Evolutionary conservation across 2,797 vertebrate species (phyloP), one percentile per base, ranked within the genome.

Genomic region (Chloroceryle amazona): DNA sequence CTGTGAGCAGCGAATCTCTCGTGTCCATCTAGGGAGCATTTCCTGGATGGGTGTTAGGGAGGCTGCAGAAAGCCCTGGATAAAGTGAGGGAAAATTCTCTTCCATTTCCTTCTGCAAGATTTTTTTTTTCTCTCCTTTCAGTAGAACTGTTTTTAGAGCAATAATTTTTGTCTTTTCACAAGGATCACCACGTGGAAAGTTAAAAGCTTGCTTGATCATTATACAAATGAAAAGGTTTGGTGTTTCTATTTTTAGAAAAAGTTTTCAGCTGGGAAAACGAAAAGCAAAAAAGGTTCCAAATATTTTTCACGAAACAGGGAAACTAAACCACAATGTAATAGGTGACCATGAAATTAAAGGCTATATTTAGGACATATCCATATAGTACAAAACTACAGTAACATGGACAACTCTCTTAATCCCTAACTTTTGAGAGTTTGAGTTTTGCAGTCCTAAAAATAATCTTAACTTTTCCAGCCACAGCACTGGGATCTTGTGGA

Each of bases 131-230:
- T 17, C 17, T 19, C 11, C 8, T 80, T 70, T 49, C 18, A 15
- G 10, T 14, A 44, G 14, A 66, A 8, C 33, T 22, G 1, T 11
- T 71, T 63, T 46, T 41, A 22, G 12, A 28, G 42, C 11, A 47
- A 37, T 35, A 2, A 17, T 16, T 61, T 86, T 47, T 55, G 29
- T 6, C 49, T 42, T 55, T 33, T 12, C 9, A 3, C 15, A 37
- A 47, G 41, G 61, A 25, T 49, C 49, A 5, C 25, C 68, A 23
- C 0, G 18, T 3, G 19, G 41, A 10, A 42, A 47, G 7, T 12
- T n/a, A 39, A 52, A 47, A 75, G n/a, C 4, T 18, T 29, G 18
- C 54, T 3, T 70, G 67, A 49, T 11, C 1, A 0, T 1, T 13
- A 44, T 6, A 14, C 8, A 31, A 31, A 71, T 12, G 4, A 58